Evolutionary conservation across 2,113 vertebrate species (phyloP).

Genomic region (Mirounga angustirostris): DNA sequence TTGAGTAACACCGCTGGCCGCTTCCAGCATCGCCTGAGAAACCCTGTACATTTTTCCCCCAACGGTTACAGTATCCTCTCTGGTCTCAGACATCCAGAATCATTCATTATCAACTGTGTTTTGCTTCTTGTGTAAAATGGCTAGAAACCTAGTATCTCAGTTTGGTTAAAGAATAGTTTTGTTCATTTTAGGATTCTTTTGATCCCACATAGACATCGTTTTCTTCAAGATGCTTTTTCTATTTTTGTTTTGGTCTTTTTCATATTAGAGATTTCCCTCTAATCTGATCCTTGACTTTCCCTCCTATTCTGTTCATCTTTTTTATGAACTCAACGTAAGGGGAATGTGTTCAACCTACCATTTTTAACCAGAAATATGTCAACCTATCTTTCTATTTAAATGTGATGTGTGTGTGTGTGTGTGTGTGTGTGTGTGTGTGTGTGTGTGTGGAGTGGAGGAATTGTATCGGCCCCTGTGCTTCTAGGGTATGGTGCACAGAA

Average conservation of each 20-base stretch:
- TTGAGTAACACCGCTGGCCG: background rate
- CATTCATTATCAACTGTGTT: too few species aligned
- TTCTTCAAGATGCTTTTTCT: background rate
- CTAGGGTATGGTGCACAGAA: background rate
- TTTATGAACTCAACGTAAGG: background rate
- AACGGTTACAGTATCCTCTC: background rate
- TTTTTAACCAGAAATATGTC: background rate
- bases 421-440: too few species aligned
- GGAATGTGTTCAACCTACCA: background rate
- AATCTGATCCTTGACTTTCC: background rate
- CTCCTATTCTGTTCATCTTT: background rate
- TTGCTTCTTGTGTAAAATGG: too few species aligned
- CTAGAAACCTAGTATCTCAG: background rate
- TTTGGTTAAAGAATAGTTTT: background rate
- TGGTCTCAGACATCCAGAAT: background rate
- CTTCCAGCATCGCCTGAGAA: background rate
- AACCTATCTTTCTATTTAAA: background rate
- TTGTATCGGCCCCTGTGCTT: background rate
- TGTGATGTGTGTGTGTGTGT: background rate
- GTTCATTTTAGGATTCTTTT: background rate
- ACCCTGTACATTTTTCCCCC: too few species aligned
- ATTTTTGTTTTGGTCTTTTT: background rate
- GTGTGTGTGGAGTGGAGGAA: background rate
- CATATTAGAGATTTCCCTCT: background rate
- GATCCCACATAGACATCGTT: background rate